Conservation (phyloP, 2,888 invertebrate genomes). For the Autographa pulchrina region DNA sequence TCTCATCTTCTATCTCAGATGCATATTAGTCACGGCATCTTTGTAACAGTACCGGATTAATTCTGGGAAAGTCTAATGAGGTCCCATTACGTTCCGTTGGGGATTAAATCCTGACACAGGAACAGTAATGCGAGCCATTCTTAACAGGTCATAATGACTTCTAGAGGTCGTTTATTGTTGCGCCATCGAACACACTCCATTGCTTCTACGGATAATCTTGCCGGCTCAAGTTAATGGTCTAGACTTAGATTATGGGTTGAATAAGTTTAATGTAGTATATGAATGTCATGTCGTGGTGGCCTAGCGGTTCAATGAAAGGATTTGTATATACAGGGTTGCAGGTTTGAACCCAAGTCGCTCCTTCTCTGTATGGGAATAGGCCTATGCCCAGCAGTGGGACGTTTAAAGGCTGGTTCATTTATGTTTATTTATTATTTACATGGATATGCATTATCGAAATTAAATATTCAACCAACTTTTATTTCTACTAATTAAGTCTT, state of each 20-base stretch:
- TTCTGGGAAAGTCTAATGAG: slow-evolving; percentile 1
- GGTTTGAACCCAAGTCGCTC: too few species aligned
- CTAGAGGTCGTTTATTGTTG: not conserved
- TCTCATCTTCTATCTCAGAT: not conserved
- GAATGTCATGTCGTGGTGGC: not conserved
- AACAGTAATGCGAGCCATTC: not conserved
- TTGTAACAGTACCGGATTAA: slow-evolving; percentile 4
- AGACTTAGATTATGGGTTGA: not conserved
- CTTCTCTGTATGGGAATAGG: too few species aligned
- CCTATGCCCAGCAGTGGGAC: too few species aligned
- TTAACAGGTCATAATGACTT: not conserved
- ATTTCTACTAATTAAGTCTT: too few species aligned
- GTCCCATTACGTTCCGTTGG: not conserved
- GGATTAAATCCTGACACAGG: not conserved
- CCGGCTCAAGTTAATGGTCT: not conserved
- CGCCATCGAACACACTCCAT: not conserved
- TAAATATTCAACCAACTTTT: too few species aligned
- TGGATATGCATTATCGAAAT: too few species aligned
- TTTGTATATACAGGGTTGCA: too few species aligned
- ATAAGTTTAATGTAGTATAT: not conserved
- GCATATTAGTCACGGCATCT: not conserved
- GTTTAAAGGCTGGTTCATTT: too few species aligned
- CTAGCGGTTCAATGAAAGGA: too few species aligned
- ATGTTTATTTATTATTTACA: too few species aligned
- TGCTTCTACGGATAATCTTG: not conserved